Base-by-base conservation (phyloP, 2,888 invertebrate genomes). In the Drosophila anceps region DNA sequence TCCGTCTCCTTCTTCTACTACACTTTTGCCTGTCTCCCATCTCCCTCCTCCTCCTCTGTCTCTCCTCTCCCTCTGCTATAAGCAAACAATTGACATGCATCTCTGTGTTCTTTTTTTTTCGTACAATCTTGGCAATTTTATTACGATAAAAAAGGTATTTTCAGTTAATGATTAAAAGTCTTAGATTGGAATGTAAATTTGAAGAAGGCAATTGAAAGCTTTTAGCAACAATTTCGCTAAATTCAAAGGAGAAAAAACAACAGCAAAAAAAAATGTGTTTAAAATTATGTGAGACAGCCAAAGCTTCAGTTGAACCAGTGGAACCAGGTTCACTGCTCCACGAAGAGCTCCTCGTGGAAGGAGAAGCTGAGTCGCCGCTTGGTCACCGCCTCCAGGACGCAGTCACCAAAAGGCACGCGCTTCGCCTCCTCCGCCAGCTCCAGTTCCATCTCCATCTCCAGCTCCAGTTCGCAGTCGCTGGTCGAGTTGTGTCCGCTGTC, bases 321-420 rank as follows among this genome's bases (percentile, higher is more conserved):
- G 24, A 31, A 50, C 12, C 24, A 18, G 13, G 8, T 8, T 24
- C 66, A 79, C 61, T 71, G 66, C 12, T 84, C 76, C 63, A 75
- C 76, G 24, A 85, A 76, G 15, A 67, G 70, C 96, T 80, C 89
- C 51, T 83, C 84, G 96, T 89, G 96, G 94, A 94, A 95, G 96
- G 70, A 90, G 73, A 91, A 92, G 63, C 88, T 87, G 12, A 91
- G 76, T 3, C 91, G 86, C 31, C 92, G 81, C 68, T 92, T 92
- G 41, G 90, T 91, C 15, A 59, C 76, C 50, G 82, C 84, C 59
- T 86, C 81, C 53, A 61, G 48, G 8, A 53, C 39, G 18, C 67
- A 69, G 12, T 24, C 62, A 2, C 58, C 78, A 20, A 69, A 51
- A 0, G 58, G 9, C 4, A 24, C 67, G 13, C 63, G 18, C 54